These are phyloP conservation scores for human (Homo sapiens) DNA, from an alignment of 2,113 vertebrate genomes.

Conservation along the genomic window DNA sequence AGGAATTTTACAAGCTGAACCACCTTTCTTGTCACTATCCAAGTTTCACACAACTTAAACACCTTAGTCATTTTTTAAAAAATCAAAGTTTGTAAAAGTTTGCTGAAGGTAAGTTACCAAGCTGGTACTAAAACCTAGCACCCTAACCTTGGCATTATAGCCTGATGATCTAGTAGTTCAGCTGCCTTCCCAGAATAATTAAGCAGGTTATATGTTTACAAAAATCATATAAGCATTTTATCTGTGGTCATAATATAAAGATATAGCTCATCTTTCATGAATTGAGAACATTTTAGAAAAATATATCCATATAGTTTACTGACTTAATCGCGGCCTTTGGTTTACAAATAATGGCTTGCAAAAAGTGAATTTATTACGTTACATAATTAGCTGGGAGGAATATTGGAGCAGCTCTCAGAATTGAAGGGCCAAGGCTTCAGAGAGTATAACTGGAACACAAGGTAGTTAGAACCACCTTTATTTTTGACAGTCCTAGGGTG, in stretches of 20 bases:
- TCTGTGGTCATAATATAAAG: constrained; percentile 13
- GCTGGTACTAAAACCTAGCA: neutral
- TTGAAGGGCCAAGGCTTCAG: neutral
- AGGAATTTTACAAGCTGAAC: constrained; percentile 36
- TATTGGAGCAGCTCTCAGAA: neutral
- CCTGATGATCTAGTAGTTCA: neutral
- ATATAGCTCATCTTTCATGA: constrained; percentile 23
- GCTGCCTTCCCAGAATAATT: neutral
- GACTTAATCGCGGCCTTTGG: neutral
- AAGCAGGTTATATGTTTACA: neutral
- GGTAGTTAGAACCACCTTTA: neutral
- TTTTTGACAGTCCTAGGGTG: neutral
- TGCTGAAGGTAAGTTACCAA: neutral
- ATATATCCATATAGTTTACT: neutral
- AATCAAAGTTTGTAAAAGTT: neutral
- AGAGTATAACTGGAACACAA: neutral
- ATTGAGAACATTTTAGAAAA: constrained; percentile 37
- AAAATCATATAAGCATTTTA: constrained; percentile 20
- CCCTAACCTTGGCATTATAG: neutral
- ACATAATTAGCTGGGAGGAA: neutral
- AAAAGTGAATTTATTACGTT: neutral
- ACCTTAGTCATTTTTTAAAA: neutral
- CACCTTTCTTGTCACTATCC: neutral
- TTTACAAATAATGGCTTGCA: constrained; percentile 10
- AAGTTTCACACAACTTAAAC: constrained; percentile 46